Evolutionary conservation across 2,888 invertebrate genomes (phyloP), one percentile per base, ranked within the genome.

Genomic region (Hedya salicella): DNA sequence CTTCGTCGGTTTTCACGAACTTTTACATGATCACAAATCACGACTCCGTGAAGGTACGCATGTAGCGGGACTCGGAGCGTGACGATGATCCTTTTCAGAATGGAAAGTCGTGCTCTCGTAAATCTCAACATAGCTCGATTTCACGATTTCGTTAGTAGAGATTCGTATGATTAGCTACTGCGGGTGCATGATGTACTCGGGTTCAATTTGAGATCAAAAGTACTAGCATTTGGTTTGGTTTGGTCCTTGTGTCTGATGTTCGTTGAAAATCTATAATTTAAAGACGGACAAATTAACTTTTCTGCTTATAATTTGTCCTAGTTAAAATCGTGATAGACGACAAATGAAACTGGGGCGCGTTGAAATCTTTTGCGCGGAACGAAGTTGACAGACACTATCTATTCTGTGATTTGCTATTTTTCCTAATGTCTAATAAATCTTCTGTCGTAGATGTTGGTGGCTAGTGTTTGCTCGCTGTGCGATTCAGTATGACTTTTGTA

Each of bases 101-200:
- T 21, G 42, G 32, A 48, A 30, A 65, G 48, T 66, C 65, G 60
- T 66, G 65, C 40, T 56, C 25, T 11, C 5, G 39, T 39, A 48
- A 49, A 52, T 52, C 30, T 39, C 46, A 52, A 52, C 25, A 16
- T 9, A n/a, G 19, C 4, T 21, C 49, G 17, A 13, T 21, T 57
- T 57, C 52, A 52, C 25, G 63, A 42, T 21, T 30, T 25, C 21
- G 25, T 42, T 25, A 11, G 6, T 13, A 42, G 9, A 44, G 6
- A 17, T 49, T 30, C n/a, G n/a, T 25, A 14, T 11, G 11, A 54
- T 9, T 39, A 53, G n/a, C 14, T 39, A 17, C 32, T 32, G 50
- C 16, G 1, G 4, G 0, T 6, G 6, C 25, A 25, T 25, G n/a
- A 25, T 6, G 4, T 25, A 25, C 1, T 3, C 6, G 25, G 25